Conservation (phyloP, 2,113 vertebrate species). For the Tachycineta bicolor region DNA sequence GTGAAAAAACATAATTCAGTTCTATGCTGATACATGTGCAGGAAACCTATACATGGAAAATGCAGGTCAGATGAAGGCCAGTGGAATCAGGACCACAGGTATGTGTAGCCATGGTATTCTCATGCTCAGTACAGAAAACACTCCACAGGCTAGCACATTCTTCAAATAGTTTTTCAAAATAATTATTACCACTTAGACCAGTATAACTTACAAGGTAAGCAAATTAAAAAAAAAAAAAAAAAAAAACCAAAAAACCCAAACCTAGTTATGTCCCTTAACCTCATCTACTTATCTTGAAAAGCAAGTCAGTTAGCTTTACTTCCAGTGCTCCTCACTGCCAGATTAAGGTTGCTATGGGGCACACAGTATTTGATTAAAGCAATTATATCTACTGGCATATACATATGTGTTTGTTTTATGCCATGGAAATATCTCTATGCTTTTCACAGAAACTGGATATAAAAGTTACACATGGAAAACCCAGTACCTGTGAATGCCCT, state of each 20-base stretch:
- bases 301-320: not conserved
- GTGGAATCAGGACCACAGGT: not conserved
- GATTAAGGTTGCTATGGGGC: conserved; percentile 18
- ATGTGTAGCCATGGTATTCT: not conserved
- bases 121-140: not conserved
- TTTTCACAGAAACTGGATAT: not conserved
- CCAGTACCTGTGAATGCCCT: not conserved
- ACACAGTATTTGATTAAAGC: conserved; percentile 16
- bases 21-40: not conserved
- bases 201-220: not conserved
- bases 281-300: not conserved
- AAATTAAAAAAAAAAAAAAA: not conserved
- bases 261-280: not conserved
- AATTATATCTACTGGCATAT: conserved; percentile 6
- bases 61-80: not conserved
- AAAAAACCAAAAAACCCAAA: not conserved
- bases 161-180: not conserved
- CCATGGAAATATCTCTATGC: not conserved
- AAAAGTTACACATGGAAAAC: not conserved
- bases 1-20: not conserved
- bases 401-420: not conserved
- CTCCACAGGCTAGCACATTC: not conserved
- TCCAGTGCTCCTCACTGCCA: not conserved
- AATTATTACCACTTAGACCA: not conserved
- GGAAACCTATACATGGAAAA: not conserved